Percentiles rank a stretch among this genome's conserved stretches.
Evolutionary conservation across 2,113 vertebrate genomes (phyloP).

Genomic region (Chrysochloris asiatica): DNA sequence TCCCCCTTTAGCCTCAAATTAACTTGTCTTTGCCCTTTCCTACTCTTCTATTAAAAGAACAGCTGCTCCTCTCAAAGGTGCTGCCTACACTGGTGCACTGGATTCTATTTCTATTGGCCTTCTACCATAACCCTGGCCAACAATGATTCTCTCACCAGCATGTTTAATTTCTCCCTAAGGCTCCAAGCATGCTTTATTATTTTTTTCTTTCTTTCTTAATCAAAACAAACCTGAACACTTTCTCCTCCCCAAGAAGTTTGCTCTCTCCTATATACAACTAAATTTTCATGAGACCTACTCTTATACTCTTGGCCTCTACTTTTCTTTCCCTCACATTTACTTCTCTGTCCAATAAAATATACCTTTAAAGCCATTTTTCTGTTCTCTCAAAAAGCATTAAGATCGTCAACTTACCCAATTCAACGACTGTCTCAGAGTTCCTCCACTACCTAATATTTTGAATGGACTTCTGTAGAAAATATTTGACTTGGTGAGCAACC

Average conservation of each 20-base stretch:
- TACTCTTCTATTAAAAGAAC: background rate
- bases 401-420: background rate
- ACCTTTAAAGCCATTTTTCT: background rate
- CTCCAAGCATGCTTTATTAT: background rate
- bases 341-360: background rate
- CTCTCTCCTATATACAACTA: background rate
- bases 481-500: background rate
- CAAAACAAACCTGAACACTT: slow-evolving; percentile 20
- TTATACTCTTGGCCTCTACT: background rate
- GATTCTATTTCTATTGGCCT: background rate
- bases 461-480: slow-evolving; percentile 38
- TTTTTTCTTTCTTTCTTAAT: slow-evolving; percentile 10
- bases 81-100: background rate
- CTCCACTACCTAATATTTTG: background rate
- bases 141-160: background rate
- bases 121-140: background rate
- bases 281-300: background rate
- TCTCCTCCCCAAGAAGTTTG: background rate
- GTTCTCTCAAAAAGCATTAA: background rate
- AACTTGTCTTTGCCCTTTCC: background rate
- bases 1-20: background rate
- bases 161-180: slow-evolving; percentile 7
- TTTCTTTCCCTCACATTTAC: background rate
- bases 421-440: background rate
- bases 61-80: background rate